Evolutionary conservation across 2,113 vertebrate genomes (phyloP).

Genomic region (Noturus placidus): DNA sequence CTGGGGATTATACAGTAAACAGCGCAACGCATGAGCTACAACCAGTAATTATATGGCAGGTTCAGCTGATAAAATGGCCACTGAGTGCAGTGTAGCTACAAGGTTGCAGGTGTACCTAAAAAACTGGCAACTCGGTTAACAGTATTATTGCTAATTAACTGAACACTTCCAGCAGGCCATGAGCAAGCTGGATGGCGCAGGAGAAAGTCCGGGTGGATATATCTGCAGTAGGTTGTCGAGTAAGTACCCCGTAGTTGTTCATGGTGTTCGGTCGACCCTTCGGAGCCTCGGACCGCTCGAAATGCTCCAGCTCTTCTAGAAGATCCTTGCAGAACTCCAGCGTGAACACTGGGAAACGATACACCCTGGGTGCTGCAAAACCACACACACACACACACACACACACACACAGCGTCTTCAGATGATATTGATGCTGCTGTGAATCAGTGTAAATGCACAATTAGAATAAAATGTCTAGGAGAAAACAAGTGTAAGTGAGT

Average conservation of each 20-base stretch:
- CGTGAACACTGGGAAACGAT: slow-evolving; percentile 84
- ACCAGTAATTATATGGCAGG: neutral
- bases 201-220: neutral
- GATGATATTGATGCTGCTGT: neutral
- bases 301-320: slow-evolving; percentile 89
- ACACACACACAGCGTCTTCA: neutral
- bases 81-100: neutral
- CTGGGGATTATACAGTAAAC: neutral
- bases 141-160: neutral
- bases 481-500: neutral
- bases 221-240: neutral
- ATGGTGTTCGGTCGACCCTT: slow-evolving; percentile 96
- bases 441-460: neutral
- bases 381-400: neutral
- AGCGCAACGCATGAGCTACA: neutral
- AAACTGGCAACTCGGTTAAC: neutral
- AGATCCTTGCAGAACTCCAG: slow-evolving; percentile 81
- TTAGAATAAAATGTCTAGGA: neutral
- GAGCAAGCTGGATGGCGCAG: neutral
- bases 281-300: slow-evolving; percentile 85
- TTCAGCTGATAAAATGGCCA: no score
- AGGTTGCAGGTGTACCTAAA: neutral
- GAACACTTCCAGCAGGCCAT: no score
- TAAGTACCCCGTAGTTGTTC: slow-evolving; percentile 92
- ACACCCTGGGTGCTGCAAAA: slow-evolving; percentile 80